These are phyloP conservation scores for Abscondita cerata DNA, from an alignment of 2,888 invertebrate genomes.

Conservation along the genomic window DNA sequence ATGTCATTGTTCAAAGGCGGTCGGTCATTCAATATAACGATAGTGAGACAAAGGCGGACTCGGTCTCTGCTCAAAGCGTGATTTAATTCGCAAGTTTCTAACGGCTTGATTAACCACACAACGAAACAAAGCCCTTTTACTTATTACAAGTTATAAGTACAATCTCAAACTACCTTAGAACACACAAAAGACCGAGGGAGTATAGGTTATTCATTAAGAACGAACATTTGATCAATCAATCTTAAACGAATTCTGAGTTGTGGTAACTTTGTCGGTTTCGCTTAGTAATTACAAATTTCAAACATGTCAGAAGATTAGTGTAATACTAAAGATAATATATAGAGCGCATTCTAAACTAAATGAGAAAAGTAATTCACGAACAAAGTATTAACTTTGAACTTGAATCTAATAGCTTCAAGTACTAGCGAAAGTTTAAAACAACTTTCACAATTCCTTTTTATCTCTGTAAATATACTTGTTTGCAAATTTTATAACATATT, in stretches of 20 bases:
- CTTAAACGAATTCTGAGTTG: conserved; percentile 24
- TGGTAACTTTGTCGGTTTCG: conserved; percentile 11
- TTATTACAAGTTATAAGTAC: conserved; percentile 34
- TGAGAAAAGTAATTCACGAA: neutral
- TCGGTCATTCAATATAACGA: conserved; percentile 49
- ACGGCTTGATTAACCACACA: conserved; percentile 49
- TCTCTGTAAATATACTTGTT: conserved; percentile 1
- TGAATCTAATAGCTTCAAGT: neutral
- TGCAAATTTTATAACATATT: conserved; percentile 3
- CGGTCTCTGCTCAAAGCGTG: conserved; percentile 44
- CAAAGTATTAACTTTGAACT: conserved; percentile 11
- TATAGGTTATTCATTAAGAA: conserved; percentile 14
- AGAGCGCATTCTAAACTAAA: neutral
- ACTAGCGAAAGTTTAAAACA: conserved; percentile 8
- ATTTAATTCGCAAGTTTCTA: conserved; percentile 49
- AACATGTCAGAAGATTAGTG: conserved; percentile 10
- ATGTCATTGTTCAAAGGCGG: conserved; percentile 51
- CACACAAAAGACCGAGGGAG: conserved; percentile 21
- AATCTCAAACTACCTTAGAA: conserved; percentile 27
- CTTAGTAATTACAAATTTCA: conserved; percentile 5
- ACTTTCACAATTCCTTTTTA: conserved; percentile 5
- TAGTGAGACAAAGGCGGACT: conserved; percentile 42
- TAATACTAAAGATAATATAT: neutral
- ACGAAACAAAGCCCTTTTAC: conserved; percentile 43
- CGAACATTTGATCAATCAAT: conserved; percentile 23